These are phyloP conservation scores for Turritopsis rubra DNA, from an alignment of 30 jellyfish, hydroid and myxozoan genomes.

Conservation along the genomic window DNA sequence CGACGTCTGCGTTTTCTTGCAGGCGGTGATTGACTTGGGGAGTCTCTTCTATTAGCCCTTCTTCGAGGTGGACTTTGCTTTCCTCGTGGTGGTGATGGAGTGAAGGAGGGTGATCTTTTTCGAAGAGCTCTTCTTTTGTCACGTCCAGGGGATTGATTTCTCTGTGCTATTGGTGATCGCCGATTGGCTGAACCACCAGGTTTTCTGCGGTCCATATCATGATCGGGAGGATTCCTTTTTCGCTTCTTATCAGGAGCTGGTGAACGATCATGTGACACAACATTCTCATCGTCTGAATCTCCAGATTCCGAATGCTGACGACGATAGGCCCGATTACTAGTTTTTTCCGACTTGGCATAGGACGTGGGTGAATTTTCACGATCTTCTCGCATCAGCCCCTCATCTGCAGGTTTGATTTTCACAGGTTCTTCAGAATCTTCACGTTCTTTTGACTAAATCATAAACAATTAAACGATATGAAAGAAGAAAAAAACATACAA, in stretches of 20 bases:
- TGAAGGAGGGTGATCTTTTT: constrained; percentile 19
- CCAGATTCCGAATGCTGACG: constrained; percentile 12
- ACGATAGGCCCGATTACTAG: neutral
- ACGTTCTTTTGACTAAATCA: neutral
- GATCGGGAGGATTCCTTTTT: constrained; percentile 21
- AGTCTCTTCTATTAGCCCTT: neutral
- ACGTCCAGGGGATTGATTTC: constrained; percentile 38
- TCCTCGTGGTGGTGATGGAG: constrained; percentile 14
- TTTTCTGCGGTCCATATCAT: neutral
- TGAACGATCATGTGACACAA: neutral
- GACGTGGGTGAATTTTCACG: constrained; percentile 3
- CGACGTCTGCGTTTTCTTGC: constrained; percentile 1
- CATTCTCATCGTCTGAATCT: neutral
- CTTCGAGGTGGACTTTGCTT: constrained; percentile 11
- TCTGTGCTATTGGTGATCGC: neutral
- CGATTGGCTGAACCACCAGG: constrained; percentile 30
- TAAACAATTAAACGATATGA: neutral
- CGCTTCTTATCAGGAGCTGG: neutral
- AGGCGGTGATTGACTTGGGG: constrained; percentile 20
- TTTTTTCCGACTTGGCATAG: constrained; percentile 13
- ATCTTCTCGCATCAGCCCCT: constrained; percentile 26
- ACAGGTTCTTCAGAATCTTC: constrained; percentile 13
- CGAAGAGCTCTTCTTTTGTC: constrained; percentile 49
- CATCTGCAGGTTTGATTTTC: constrained; percentile 29
- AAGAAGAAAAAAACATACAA: neutral